These are phyloP conservation scores for Dunckerocampus dactyliophorus DNA, from an alignment of 2,113 vertebrate species.

Conservation along the genomic window DNA sequence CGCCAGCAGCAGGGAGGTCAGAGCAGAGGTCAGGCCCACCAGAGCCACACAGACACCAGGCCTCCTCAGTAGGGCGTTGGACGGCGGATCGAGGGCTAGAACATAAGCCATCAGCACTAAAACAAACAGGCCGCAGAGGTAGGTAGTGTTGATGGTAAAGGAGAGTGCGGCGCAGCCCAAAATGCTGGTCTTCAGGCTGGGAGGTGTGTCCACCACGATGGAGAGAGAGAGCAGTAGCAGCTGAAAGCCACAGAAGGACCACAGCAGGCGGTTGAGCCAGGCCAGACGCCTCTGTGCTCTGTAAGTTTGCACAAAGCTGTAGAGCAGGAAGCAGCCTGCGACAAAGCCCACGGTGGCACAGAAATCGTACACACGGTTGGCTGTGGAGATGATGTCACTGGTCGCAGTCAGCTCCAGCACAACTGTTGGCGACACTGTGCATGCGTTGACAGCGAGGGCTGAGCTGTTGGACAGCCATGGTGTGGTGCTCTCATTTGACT, in stretches of 20 bases:
- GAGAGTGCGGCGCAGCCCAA: conserved; percentile 69
- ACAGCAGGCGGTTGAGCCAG: conserved; percentile 64
- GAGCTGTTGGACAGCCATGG: neutral
- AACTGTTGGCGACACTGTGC: neutral
- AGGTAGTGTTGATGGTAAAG: conserved; percentile 71
- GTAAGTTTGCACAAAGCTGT: conserved; percentile 64
- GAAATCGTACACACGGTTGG: conserved; percentile 69
- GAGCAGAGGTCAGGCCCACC: conserved; percentile 42
- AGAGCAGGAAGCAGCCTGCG: conserved; percentile 64
- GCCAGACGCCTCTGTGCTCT: conserved; percentile 31
- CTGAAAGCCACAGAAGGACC: conserved; percentile 67
- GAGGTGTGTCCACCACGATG: conserved; percentile 61
- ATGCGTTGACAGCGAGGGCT: neutral
- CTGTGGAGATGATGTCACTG: conserved; percentile 66
- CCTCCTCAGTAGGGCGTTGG: conserved; percentile 21
- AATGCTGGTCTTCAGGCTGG: conserved; percentile 55
- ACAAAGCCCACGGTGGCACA: conserved; percentile 66
- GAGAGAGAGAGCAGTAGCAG: conserved; percentile 75
- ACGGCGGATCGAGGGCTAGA: conserved; percentile 40
- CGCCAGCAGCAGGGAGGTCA: conserved; percentile 57
- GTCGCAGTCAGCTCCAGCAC: conserved; percentile 41
- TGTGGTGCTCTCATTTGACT: conserved; percentile 22
- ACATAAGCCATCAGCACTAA: conserved; percentile 57
- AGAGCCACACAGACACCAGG: conserved; percentile 35
- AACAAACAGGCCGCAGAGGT: conserved; percentile 65